Base-by-base conservation (phyloP, 2,888 invertebrate genomes). In the Caenorhabditis drosophilae region DNA sequence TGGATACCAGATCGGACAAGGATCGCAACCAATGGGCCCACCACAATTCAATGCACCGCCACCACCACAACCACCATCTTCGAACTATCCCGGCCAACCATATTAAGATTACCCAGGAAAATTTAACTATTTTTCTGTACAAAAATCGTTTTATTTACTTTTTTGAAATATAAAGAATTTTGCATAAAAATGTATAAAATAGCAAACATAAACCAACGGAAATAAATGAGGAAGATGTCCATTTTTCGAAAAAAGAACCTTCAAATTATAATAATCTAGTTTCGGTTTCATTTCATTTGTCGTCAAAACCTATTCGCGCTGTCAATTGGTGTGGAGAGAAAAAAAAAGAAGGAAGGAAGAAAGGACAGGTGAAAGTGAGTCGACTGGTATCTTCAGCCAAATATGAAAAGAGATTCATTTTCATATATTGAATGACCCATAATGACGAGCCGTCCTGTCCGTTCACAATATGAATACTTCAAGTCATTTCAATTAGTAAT, bases 21-120 rank as follows among this genome's bases (percentile, higher is more conserved):
- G 31, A 31, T 12, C 31, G n/a, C 36, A 7, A 36, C 36, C 36
- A 36, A 7, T 36, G 7, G 36, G 36, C 7, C 36, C 36, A n/a
- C 36, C 36, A 12, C 7, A 36, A 7, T 12, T 9, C 7, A 9
- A 31, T 31, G 31, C 31, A 12, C 36, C 36, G n/a, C n/a, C 36
- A 36, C 11, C 16, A n/a, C 36, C 11, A 36, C 36, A 36, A 36
- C 36, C 11, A 12, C 36, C 36, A 36, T 9, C 4, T 9, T n/a
- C 36, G n/a, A 38, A 48, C 12, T 59, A 59, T 42, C 61, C 26
- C 2, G 61, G 61, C 6, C 31, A 42, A 20, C 54, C 55, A n/a
- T 51, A 61, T 34, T 48, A 41, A 18, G 59, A 53, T 41, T 59
- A 59, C 22, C 49, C 58, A 44, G 41, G 59, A 53, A 27, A 38